Evolutionary conservation across 2,888 invertebrate species (phyloP).

Genomic region (Hoplodrina blanda): DNA sequence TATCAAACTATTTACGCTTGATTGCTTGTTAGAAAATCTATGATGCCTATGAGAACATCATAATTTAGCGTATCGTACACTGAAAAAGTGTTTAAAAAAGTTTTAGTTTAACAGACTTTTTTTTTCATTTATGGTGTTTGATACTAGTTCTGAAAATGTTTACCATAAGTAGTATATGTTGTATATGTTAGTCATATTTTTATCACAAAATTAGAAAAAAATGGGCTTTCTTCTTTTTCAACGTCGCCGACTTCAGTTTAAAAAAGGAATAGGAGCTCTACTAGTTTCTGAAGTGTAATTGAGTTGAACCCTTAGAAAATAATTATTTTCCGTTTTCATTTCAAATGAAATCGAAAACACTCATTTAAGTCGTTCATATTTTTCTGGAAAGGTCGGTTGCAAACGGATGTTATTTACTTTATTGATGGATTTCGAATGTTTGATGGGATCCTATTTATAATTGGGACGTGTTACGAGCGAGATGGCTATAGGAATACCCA

Average conservation of each 20-base stretch:
- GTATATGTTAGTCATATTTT: neutral
- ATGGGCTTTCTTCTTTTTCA: slow-evolving; percentile 10
- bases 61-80: slow-evolving; percentile 1
- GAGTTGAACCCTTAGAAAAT: slow-evolving; percentile 68
- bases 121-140: slow-evolving; percentile 6
- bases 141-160: neutral
- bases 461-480: slow-evolving; percentile 36
- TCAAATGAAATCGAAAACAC: slow-evolving; percentile 64
- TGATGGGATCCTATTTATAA: slow-evolving; percentile 48
- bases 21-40: slow-evolving; percentile 14
- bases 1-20: slow-evolving; percentile 41
- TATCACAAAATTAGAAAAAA: slow-evolving; percentile 16
- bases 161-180: neutral
- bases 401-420: slow-evolving; percentile 63
- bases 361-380: slow-evolving; percentile 57
- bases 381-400: slow-evolving; percentile 48
- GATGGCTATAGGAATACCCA: slow-evolving; percentile 23
- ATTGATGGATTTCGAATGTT: slow-evolving; percentile 57
- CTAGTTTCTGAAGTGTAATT: slow-evolving; percentile 65
- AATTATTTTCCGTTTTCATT: slow-evolving; percentile 66
- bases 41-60: neutral
- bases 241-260: slow-evolving; percentile 7
- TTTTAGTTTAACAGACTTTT: no score
- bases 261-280: slow-evolving; percentile 37
- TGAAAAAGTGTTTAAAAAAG: neutral